Conservation (phyloP, 2,888 invertebrate genomes). For the Sisyra terminalis region DNA sequence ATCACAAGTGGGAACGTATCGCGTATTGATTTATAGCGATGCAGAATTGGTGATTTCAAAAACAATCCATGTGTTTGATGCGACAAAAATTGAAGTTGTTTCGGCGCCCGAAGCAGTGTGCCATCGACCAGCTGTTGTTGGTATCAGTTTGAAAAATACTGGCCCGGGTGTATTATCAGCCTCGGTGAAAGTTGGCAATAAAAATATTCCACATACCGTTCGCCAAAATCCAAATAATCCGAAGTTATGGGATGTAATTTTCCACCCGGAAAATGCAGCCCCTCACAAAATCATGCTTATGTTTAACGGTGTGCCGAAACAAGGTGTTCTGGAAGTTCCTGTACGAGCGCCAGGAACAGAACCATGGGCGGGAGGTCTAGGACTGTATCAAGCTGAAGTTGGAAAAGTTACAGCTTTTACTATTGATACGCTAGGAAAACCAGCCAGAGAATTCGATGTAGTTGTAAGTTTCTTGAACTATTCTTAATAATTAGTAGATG, state of each 20-base stretch:
- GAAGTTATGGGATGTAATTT: constrained; percentile 65
- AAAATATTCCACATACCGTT: constrained; percentile 67
- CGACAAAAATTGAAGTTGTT: constrained; percentile 27
- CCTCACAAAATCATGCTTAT: constrained; percentile 73
- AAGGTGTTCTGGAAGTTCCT: constrained; percentile 37
- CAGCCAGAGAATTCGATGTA: constrained; percentile 80
- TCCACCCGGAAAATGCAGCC: constrained; percentile 75
- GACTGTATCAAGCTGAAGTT: constrained; percentile 71
- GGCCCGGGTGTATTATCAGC: constrained; percentile 68
- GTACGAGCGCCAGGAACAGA: constrained; percentile 32
- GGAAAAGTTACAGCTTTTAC: constrained; percentile 73
- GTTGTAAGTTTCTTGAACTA: constrained; percentile 57
- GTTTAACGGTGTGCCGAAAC: constrained; percentile 57
- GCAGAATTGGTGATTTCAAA: constrained; percentile 23
- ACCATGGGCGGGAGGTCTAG: constrained; percentile 53
- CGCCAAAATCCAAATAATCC: constrained; percentile 52
- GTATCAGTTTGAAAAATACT: constrained; percentile 33
- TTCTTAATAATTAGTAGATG: not conserved
- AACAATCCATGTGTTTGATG: constrained; percentile 57
- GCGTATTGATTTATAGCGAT: constrained; percentile 10
- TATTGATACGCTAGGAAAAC: constrained; percentile 72
- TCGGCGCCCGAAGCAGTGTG: constrained; percentile 47
- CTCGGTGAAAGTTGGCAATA: constrained; percentile 63
- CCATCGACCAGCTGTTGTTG: constrained; percentile 65
- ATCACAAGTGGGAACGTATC: constrained; percentile 24